These are phyloP conservation scores for Halcyon badia DNA, from an alignment of 2,797 vertebrate genomes.

Conservation along the genomic window DNA sequence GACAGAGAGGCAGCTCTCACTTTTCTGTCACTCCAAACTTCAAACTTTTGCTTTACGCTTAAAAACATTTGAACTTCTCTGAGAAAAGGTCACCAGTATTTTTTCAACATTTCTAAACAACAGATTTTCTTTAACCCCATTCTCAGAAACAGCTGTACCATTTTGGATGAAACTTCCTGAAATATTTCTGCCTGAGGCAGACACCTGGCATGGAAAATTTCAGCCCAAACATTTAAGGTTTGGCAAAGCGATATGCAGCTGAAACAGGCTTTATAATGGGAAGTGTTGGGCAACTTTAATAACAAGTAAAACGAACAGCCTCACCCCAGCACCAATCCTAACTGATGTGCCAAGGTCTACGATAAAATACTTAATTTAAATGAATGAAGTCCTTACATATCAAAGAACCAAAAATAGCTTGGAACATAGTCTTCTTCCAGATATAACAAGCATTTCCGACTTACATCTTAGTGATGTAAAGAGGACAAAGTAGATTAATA, in stretches of 20 bases:
- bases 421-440: slow-evolving; percentile 68
- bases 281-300: slow-evolving; percentile 50
- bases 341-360: slow-evolving; percentile 21
- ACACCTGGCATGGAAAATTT: slow-evolving; percentile 67
- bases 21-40: not conserved
- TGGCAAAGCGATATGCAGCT: slow-evolving; percentile 37
- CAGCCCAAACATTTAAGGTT: slow-evolving; percentile 57
- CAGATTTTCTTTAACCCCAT: slow-evolving; percentile 45
- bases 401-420: slow-evolving; percentile 69
- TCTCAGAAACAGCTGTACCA: slow-evolving; percentile 63
- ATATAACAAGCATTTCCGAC: slow-evolving; percentile 64
- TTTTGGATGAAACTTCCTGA: slow-evolving; percentile 62
- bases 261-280: slow-evolving; percentile 55
- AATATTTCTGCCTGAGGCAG: slow-evolving; percentile 61
- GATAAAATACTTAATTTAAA: slow-evolving; percentile 67
- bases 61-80: not conserved
- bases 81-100: not conserved
- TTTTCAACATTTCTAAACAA: slow-evolving; percentile 44
- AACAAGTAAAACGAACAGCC: slow-evolving; percentile 33
- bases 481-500: slow-evolving; percentile 64
- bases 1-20: not conserved
- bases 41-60: not conserved
- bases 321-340: slow-evolving; percentile 35
- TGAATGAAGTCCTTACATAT: slow-evolving; percentile 53
- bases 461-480: slow-evolving; percentile 64